Evolutionary conservation across 2,888 invertebrate species (phyloP), one percentile per base, ranked within the genome.

Genomic region (Pandemis corylana): DNA sequence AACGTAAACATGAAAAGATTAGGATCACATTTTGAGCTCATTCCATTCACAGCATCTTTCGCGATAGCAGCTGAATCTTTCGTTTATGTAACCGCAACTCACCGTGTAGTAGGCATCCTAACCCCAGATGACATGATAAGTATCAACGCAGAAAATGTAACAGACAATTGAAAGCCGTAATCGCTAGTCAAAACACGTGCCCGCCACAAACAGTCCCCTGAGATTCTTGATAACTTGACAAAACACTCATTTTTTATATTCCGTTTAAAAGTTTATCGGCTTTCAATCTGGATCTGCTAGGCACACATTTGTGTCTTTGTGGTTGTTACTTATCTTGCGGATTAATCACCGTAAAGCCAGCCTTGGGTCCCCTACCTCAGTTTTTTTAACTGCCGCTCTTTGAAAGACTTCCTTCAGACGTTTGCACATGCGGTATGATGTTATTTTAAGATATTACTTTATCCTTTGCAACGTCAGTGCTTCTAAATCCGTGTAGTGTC

Each of bases 251-350:
- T 61, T 72, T 76, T 76, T 84, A 85, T 87, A 88, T 88, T 87
- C 84, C 87, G 86, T 90, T 87, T 87, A 90, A 89, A 91, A 89
- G 87, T 91, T 93, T 93, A 93, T 93, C 93, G 86, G 89, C 91
- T 92, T 89, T 89, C 84, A 84, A 93, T 93, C 92, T 90, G 87
- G 90, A 92, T 92, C 93, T 92, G 88, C 90, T 91, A 89, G 89
- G 92, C 90, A 92, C 93, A 93, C 90, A 92, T 92, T 92, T 91
- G 87, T 88, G 87, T 87, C 89, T 90, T 90, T 92, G 89, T 84
- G 89, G 85, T 81, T 69, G 77, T 83, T 44, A 64, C 85, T 91
- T 93, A 93, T 93, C 93, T 81, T 81, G 66, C 78, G 90, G 89
- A 87, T 90, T 92, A 92, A 93, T 92, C 92, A 84, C 82, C 80